Evolutionary conservation across 2,888 invertebrate species (phyloP).

Genomic region (Pyralis farinalis): DNA sequence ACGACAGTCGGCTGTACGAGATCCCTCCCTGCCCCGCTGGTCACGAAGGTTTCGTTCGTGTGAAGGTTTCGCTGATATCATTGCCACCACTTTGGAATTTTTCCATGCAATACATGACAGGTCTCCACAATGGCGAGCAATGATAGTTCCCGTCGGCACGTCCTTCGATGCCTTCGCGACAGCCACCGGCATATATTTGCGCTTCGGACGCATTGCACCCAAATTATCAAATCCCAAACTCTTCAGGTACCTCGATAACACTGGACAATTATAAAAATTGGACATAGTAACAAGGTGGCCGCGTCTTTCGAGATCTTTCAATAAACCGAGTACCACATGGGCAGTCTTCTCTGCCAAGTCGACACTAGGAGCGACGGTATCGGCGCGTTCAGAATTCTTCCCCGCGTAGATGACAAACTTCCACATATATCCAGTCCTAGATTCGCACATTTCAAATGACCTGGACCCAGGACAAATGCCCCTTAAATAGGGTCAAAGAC

Average conservation of each 20-base stretch:
- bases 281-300: conserved; percentile 16
- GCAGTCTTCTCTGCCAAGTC: background rate
- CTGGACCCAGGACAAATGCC: conserved; percentile 20
- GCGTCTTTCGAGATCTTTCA: conserved; percentile 17
- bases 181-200: background rate
- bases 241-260: conserved; percentile 10
- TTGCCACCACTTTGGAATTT: conserved; percentile 15
- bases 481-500: conserved; percentile 25
- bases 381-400: background rate
- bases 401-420: conserved; percentile 17
- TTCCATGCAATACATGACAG: conserved; percentile 16
- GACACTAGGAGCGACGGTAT: background rate
- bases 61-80: conserved; percentile 18
- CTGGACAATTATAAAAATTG: conserved; percentile 10
- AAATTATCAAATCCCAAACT: conserved; percentile 4
- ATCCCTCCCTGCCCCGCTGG: background rate
- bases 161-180: background rate
- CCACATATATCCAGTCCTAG: conserved; percentile 19
- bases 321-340: background rate
- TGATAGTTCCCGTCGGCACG: conserved; percentile 3
- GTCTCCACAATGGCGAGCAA: conserved; percentile 19
- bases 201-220: conserved; percentile 1
- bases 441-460: conserved; percentile 24
- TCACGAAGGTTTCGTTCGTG: background rate
- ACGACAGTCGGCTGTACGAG: background rate